phyloP scores from a whole-genome alignment of 2,113 vertebrate genomes.

The Helogale parvula region DNA sequence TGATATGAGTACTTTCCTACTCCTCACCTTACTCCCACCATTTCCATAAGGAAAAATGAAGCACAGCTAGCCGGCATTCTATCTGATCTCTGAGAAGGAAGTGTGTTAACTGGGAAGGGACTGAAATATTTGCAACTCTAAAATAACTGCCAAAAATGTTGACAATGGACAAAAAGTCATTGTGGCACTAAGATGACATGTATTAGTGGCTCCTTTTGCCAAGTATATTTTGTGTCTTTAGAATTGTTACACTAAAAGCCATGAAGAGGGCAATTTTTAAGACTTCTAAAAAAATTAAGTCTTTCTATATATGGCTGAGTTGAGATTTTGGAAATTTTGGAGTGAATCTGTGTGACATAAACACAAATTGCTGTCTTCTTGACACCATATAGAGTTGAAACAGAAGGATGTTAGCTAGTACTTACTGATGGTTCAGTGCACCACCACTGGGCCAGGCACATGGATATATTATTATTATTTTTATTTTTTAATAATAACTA shows the following conservation, averaged over 20 bases:
- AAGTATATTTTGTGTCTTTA: background rate
- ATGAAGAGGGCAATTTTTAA: background rate
- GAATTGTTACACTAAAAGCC: background rate
- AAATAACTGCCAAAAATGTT: background rate
- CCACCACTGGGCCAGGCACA: too few species aligned
- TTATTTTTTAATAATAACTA: too few species aligned
- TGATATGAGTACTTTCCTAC: background rate
- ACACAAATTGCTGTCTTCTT: background rate
- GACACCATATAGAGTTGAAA: background rate
- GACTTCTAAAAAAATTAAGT: background rate
- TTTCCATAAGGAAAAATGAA: background rate
- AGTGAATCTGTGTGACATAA: background rate
- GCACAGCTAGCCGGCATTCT: background rate
- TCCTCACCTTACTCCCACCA: too few species aligned
- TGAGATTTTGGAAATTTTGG: background rate
- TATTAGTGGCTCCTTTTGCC: background rate
- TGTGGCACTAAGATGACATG: background rate
- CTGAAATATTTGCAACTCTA: background rate
- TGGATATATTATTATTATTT: background rate
- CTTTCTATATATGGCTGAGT: background rate
- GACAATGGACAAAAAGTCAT: background rate
- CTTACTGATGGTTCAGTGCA: background rate
- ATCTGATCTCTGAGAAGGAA: background rate
- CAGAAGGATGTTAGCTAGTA: background rate
- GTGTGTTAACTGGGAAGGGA: rapidly evolving